phyloP scores from a whole-genome alignment of 1,140 invertebrate species.

The Trachymyrmex septentrionalis region DNA sequence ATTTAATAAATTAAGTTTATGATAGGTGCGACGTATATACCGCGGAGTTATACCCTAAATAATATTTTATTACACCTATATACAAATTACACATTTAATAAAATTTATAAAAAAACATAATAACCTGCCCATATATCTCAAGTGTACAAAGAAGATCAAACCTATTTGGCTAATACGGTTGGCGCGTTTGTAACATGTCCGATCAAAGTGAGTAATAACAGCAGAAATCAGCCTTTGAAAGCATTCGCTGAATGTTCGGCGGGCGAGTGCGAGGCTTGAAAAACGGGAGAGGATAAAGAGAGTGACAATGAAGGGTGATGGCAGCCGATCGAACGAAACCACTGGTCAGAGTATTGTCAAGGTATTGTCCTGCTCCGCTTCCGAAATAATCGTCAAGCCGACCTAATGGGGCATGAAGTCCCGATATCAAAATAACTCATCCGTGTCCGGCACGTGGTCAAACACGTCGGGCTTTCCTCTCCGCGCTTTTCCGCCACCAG shows the following conservation, averaged over 20 bases:
- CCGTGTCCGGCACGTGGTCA: slow-evolving; percentile 75
- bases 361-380: slow-evolving; percentile 81
- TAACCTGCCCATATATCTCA: neutral
- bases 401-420: slow-evolving; percentile 85
- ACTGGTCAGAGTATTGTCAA: slow-evolving; percentile 82
- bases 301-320: slow-evolving; percentile 54
- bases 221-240: slow-evolving; percentile 61
- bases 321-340: slow-evolving; percentile 46
- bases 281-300: slow-evolving; percentile 43
- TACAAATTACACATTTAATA: neutral
- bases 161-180: slow-evolving; percentile 32
- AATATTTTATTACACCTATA: neutral
- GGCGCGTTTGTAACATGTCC: slow-evolving; percentile 35
- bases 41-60: too few relatives aligned
- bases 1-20: too few relatives aligned
- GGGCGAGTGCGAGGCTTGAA: slow-evolving; percentile 14
- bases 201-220: slow-evolving; percentile 46
- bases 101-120: slow-evolving; percentile 31
- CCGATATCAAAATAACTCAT: slow-evolving; percentile 85
- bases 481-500: slow-evolving; percentile 44
- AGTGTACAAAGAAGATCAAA: slow-evolving; percentile 1
- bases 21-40: too few relatives aligned
- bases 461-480: slow-evolving; percentile 60
- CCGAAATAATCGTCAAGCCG: slow-evolving; percentile 82
- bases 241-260: slow-evolving; percentile 34